Evolutionary conservation across 2,113 vertebrate genomes (phyloP).

Genomic region (Oreotragus oreotragus): DNA sequence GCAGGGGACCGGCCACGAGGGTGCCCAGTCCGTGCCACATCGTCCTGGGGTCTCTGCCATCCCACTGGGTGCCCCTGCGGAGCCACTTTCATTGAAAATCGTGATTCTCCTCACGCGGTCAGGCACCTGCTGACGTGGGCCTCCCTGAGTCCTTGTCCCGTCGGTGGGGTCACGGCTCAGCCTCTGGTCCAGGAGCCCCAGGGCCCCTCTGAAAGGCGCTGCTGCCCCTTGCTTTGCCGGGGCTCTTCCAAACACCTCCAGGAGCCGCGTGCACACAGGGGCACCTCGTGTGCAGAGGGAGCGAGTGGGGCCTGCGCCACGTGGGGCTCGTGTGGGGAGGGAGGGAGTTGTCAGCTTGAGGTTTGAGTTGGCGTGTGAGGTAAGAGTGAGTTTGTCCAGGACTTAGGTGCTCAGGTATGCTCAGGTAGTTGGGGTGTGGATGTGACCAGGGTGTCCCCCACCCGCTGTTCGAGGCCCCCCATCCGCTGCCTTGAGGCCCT

Average conservation of each 20-base stretch:
- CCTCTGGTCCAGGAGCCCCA: not conserved
- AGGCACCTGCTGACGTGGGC: not conserved
- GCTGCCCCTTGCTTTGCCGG: rapidly evolving
- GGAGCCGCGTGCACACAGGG: rapidly evolving
- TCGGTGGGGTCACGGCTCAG: rapidly evolving
- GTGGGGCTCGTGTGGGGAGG: not conserved
- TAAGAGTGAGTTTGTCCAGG: conserved; percentile 72
- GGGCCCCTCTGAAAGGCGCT: not conserved
- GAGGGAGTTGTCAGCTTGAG: conserved; percentile 37
- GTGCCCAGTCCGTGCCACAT: rapidly evolving
- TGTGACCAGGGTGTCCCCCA: conserved; percentile 68
- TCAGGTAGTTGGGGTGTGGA: conserved; percentile 84
- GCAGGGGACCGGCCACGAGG: rapidly evolving
- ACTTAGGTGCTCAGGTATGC: conserved; percentile 80
- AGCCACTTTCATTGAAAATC: not conserved
- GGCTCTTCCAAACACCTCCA: not conserved
- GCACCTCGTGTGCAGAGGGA: not conserved
- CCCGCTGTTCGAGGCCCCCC: not conserved
- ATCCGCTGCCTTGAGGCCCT: not conserved
- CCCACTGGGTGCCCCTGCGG: rapidly evolving
- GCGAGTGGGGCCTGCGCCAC: not conserved
- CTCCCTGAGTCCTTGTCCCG: rapidly evolving
- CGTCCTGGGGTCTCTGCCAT: rapidly evolving
- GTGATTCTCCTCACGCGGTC: rapidly evolving
- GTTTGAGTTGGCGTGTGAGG: conserved; percentile 60